Conservation (phyloP, 2,113 vertebrate species). For the Nettapus auritus region DNA sequence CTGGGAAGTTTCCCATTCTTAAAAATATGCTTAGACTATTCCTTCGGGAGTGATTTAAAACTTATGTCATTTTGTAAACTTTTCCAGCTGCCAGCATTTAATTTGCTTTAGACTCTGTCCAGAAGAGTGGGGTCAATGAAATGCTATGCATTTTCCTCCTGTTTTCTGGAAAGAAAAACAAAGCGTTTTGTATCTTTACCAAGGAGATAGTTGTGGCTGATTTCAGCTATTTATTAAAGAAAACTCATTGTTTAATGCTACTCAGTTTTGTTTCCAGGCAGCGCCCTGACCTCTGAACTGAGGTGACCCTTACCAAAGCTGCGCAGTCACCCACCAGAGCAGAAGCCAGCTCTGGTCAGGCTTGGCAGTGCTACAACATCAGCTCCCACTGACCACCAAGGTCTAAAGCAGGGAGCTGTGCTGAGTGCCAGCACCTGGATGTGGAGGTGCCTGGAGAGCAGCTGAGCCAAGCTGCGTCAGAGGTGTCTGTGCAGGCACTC, state of each 20-base stretch:
- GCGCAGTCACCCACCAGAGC: accelerated
- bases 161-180: background rate
- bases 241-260: background rate
- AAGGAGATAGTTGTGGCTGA: slow-evolving; percentile 4
- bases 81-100: slow-evolving; percentile 48
- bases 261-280: slow-evolving; percentile 31
- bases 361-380: background rate
- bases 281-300: background rate
- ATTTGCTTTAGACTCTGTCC: slow-evolving; percentile 49
- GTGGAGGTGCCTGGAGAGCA: background rate
- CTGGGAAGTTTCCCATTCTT: slow-evolving; percentile 65
- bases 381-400: background rate
- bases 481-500: background rate
- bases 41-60: slow-evolving; percentile 54
- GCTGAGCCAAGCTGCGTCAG: background rate
- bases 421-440: accelerated
- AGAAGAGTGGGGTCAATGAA: slow-evolving; percentile 38
- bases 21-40: slow-evolving; percentile 55
- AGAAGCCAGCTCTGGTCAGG: accelerated
- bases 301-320: background rate
- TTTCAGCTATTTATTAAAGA: background rate
- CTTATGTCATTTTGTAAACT: slow-evolving; percentile 54
- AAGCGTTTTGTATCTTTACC: slow-evolving; percentile 37
- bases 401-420: background rate
- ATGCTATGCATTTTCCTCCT: background rate